phyloP scores from a whole-genome alignment of 2,113 vertebrate species.

The Myodes glareolus region DNA sequence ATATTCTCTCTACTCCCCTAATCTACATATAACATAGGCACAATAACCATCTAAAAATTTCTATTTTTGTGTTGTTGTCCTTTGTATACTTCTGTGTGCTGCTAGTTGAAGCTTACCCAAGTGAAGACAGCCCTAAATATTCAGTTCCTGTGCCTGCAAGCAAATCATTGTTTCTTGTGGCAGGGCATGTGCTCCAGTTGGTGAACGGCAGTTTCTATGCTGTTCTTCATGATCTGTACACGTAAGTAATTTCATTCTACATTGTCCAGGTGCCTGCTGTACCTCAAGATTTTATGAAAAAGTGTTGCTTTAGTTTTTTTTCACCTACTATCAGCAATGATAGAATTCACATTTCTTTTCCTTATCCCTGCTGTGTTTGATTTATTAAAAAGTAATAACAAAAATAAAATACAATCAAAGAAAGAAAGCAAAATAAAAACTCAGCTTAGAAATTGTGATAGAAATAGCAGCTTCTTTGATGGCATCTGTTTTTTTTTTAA shows the following conservation, averaged over 20 bases:
- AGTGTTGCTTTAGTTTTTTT: neutral
- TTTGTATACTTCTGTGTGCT: neutral
- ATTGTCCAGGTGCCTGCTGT: neutral
- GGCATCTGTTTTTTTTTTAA: neutral
- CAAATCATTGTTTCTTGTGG: neutral
- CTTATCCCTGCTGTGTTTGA: neutral
- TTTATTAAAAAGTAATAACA: neutral
- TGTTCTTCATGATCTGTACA: neutral
- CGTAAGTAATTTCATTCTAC: neutral
- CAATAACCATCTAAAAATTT: neutral
- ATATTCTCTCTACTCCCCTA: neutral
- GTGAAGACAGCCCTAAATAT: neutral
- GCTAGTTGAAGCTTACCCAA: neutral
- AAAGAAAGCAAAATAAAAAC: neutral
- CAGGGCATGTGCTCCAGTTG: neutral
- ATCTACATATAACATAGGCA: neutral
- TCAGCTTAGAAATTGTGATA: neutral
- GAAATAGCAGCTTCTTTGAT: neutral
- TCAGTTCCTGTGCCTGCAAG: neutral
- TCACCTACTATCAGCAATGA: neutral
- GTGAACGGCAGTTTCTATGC: neutral
- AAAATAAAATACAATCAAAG: neutral
- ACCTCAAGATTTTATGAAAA: too few species aligned
- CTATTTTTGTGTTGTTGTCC: neutral
- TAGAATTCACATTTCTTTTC: neutral